A percentile compares a stretch with the other conserved stretches of the same genome.
phyloP scores from a whole-genome alignment of 64 coral and sea anemone species.

The Pachyseris speciosa region DNA sequence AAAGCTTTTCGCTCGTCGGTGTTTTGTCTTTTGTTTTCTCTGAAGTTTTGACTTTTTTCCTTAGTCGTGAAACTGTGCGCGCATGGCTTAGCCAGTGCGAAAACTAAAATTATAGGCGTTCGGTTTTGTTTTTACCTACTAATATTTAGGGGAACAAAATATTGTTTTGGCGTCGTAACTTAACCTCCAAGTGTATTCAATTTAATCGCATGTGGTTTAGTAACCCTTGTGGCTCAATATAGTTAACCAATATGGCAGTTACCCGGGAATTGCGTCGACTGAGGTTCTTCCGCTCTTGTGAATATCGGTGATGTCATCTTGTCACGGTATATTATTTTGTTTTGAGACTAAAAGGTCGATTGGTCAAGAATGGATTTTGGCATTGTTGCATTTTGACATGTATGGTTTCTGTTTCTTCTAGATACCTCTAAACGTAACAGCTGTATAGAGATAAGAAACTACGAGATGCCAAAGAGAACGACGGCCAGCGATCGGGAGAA shows the following conservation, averaged over 20 bases:
- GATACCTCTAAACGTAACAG: slow-evolving; percentile 13
- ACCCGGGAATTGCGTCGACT: not conserved
- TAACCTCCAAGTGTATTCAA: not conserved
- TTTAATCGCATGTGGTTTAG: not conserved
- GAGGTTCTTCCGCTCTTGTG: not conserved
- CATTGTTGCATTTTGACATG: not conserved
- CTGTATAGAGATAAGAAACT: slow-evolving; percentile 18
- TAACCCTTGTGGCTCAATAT: not conserved
- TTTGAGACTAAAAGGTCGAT: not conserved
- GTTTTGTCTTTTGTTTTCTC: too few species aligned
- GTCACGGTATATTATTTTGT: not conserved
- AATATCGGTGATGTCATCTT: slow-evolving; percentile 12
- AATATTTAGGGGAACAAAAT: not conserved
- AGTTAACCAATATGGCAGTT: not conserved
- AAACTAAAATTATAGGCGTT: too few species aligned
- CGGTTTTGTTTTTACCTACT: too few species aligned
- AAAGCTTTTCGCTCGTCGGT: too few species aligned
- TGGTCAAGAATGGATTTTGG: not conserved
- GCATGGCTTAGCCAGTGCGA: too few species aligned
- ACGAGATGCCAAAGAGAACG: slow-evolving; percentile 88
- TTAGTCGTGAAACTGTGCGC: too few species aligned
- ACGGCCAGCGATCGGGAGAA: slow-evolving; percentile 62
- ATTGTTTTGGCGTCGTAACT: not conserved
- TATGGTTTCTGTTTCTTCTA: not conserved
- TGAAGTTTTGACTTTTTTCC: too few species aligned